These are phyloP conservation scores for Drosophila robusta DNA, from an alignment of 2,888 invertebrate species.

Conservation along the genomic window DNA sequence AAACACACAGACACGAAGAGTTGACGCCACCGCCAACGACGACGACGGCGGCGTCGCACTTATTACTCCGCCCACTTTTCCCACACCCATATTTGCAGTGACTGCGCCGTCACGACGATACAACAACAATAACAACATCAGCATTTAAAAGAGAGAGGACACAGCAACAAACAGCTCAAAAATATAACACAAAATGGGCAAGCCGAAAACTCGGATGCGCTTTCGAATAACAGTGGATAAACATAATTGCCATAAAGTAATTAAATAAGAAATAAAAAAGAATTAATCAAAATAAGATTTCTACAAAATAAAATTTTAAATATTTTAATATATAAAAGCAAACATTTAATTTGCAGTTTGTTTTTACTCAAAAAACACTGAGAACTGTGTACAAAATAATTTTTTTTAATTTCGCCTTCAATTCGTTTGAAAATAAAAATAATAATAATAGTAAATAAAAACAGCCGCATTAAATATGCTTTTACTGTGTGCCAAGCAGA, in stretches of 20 bases:
- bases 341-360: background rate
- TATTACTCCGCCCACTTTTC: conserved; percentile 78
- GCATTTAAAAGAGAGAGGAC: conserved; percentile 43
- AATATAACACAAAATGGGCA: conserved; percentile 20
- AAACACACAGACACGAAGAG: conserved; percentile 60
- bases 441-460: too few species aligned
- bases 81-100: conserved; percentile 74
- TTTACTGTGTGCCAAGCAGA: too few species aligned
- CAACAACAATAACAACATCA: conserved; percentile 19
- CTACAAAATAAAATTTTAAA: background rate
- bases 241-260: background rate
- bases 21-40: conserved; percentile 59
- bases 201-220: conserved; percentile 19
- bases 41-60: conserved; percentile 50
- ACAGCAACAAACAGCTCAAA: conserved; percentile 35
- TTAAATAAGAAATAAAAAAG: background rate
- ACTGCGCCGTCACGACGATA: conserved; percentile 56
- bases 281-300: background rate
- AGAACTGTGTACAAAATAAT: too few species aligned
- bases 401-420: background rate
- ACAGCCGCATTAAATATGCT: background rate
- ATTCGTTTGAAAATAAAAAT: background rate
- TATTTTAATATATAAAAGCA: too few species aligned
- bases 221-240: background rate
- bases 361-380: background rate